A percentile compares a stretch with the other conserved stretches of the same genome.
Evolutionary conservation across 2,888 invertebrate genomes (phyloP).

Genomic region (Eugnorisma glareosa): DNA sequence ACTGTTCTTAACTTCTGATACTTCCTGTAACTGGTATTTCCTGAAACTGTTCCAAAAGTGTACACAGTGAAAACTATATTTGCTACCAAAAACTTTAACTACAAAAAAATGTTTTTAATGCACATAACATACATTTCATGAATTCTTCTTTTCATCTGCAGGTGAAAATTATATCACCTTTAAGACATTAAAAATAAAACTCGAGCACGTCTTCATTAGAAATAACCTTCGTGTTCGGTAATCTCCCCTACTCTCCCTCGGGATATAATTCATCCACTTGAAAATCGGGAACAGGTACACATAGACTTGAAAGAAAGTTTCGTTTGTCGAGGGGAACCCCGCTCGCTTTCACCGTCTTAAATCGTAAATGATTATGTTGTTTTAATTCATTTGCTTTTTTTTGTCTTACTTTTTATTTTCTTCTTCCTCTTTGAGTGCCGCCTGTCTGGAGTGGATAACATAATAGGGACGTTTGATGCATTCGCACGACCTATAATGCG

Average conservation of each 20-base stretch:
- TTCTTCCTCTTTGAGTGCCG: conserved; percentile 86
- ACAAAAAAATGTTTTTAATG: conserved; percentile 27
- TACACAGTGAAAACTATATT: conserved; percentile 40
- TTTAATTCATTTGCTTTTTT: conserved; percentile 90
- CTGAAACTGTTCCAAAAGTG: conserved; percentile 44
- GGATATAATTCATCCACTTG: conserved; percentile 90
- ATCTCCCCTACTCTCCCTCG: conserved; percentile 86
- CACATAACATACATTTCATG: conserved; percentile 34
- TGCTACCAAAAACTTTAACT: conserved; percentile 53
- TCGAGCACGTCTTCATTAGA: conserved; percentile 87
- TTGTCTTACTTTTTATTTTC: conserved; percentile 84
- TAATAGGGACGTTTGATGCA: conserved; percentile 77
- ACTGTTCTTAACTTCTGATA: conserved; percentile 28
- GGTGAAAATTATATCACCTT: conserved; percentile 85
- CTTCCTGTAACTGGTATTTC: conserved; percentile 1
- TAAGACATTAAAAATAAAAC: conserved; percentile 84
- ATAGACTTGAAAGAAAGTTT: conserved; percentile 89
- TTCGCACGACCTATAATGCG: conserved; percentile 68
- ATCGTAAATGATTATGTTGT: conserved; percentile 90
- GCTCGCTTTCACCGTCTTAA: conserved; percentile 85
- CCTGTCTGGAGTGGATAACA: conserved; percentile 87
- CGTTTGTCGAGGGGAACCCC: conserved; percentile 87
- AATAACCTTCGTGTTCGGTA: conserved; percentile 81
- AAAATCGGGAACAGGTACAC: conserved; percentile 88
- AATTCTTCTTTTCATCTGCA: conserved; percentile 64